These are phyloP conservation scores for Microcaecilia unicolor DNA, from an alignment of 2,797 vertebrate species.

Conservation along the genomic window DNA sequence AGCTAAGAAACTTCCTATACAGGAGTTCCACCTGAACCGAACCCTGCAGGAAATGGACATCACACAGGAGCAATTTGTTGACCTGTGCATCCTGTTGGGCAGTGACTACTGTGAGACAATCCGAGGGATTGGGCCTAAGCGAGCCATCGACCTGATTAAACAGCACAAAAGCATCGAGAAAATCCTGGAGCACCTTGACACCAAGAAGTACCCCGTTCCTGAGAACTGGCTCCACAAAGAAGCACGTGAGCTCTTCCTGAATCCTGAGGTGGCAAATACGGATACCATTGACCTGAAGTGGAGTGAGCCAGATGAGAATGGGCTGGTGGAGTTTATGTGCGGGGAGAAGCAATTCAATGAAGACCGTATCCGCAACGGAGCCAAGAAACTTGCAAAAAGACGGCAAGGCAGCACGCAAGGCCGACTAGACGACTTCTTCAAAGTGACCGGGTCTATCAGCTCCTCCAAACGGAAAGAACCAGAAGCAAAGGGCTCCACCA, in stretches of 20 bases:
- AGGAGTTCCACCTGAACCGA: conserved; percentile 84
- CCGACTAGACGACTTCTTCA: conserved; percentile 89
- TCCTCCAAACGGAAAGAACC: conserved; percentile 87
- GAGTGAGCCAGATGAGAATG: conserved; percentile 78
- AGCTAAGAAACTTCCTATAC: conserved; percentile 93
- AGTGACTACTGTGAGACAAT: conserved; percentile 96
- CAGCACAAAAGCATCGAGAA: conserved; percentile 86
- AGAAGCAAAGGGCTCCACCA: conserved; percentile 70
- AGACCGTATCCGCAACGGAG: conserved; percentile 80
- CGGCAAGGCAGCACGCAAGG: conserved; percentile 91
- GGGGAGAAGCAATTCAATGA: conserved; percentile 92
- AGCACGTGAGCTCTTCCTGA: conserved; percentile 77
- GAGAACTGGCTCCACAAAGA: conserved; percentile 89
- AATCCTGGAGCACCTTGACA: conserved; percentile 80
- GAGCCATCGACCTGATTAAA: conserved; percentile 85
- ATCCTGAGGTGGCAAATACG: conserved; percentile 78
- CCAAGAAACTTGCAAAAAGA: conserved; percentile 80
- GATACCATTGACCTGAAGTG: conserved; percentile 76
- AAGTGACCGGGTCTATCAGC: conserved; percentile 84
- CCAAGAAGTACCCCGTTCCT: conserved; percentile 74
- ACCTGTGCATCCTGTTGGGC: conserved; percentile 91
- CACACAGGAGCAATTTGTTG: conserved; percentile 83
- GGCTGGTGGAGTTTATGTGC: conserved; percentile 79
- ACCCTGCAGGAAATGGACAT: conserved; percentile 76
- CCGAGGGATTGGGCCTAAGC: conserved; percentile 90